Evolutionary conservation across 2,888 invertebrate species (phyloP), one percentile per base, ranked within the genome.

Genomic region (Tromatobia lineatoria): DNA sequence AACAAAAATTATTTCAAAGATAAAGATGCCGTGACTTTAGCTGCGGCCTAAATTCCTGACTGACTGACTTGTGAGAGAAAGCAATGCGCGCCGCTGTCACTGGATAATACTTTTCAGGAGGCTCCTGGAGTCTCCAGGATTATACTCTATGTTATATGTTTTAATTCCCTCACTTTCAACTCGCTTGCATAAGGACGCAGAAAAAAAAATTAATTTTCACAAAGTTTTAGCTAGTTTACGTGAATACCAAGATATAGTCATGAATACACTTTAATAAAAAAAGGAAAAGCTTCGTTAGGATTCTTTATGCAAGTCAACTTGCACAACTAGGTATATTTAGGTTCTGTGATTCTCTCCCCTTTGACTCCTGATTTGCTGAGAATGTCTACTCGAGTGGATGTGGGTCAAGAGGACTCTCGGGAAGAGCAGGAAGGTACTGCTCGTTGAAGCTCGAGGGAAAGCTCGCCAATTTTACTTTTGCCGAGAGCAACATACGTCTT

Each of bases 321-420:
- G 64, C n/a, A 4, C n/a, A 34, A 64, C 20, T 61, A 57, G 2
- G 59, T 61, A 64, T 64, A 38, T 64, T 64, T 38, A 18, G 20
- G 34, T 38, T 20, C 64, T 64, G 42, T 38, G 64, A 64, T 64
- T 64, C 61, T 38, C n/a, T 18, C 18, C 61, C 38, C 61, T 61
- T 61, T 34, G 20, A 38, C 38, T 38, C 64, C 38, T 38, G 64
- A 38, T 64, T 64, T 64, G 18, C 64, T 38, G 64, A 18, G 64
- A 38, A 38, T 10, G 64, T 64, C 34, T 38, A 38, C 64, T 64
- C 38, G 38, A 20, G 6, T 64, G 64, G 38, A 64, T 64, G 64
- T 64, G 42, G 64, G 64, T 64, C 64, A 64, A 64, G 64, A 64
- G 64, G 64, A 64, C 64, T 38, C 34, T 20, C 38, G 64, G 64